A percentile compares a stretch with the other conserved stretches of the same genome.
Evolutionary conservation across 2,113 vertebrate genomes (phyloP).

Genomic region (Cavia porcellus): DNA sequence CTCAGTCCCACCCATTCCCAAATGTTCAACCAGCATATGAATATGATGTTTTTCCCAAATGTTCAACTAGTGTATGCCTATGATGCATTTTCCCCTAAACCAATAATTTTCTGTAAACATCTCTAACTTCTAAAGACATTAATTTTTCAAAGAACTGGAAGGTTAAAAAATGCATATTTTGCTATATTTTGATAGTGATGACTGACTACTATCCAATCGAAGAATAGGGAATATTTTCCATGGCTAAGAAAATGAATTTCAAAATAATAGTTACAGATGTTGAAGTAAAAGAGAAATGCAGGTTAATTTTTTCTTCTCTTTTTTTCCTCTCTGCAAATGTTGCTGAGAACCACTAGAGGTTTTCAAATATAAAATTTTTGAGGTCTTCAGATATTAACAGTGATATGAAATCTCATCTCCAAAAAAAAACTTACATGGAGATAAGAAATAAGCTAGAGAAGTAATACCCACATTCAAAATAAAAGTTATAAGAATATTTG

Average conservation of each 20-base stretch:
- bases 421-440: constrained; percentile 35
- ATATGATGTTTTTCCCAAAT: neutral
- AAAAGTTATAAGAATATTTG: neutral
- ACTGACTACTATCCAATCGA: neutral
- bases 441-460: neutral
- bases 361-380: constrained; percentile 54
- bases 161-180: constrained; percentile 24
- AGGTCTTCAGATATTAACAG: neutral
- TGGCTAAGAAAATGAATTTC: constrained; percentile 56
- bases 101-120: constrained; percentile 60
- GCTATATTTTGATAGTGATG: constrained; percentile 1
- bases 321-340: constrained; percentile 15
- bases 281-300: constrained; percentile 27
- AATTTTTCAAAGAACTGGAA: constrained; percentile 56
- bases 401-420: constrained; percentile 50
- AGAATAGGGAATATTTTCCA: neutral
- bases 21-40: neutral
- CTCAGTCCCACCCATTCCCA: neutral
- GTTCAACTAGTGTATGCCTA: neutral
- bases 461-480: constrained; percentile 9
- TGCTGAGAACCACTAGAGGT: constrained; percentile 1
- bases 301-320: neutral
- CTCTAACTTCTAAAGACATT: constrained; percentile 74
- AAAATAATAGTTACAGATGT: constrained; percentile 35
- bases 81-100: neutral